phyloP scores from a whole-genome alignment of 2,888 invertebrate genomes.

The Nymphalis urticae region DNA sequence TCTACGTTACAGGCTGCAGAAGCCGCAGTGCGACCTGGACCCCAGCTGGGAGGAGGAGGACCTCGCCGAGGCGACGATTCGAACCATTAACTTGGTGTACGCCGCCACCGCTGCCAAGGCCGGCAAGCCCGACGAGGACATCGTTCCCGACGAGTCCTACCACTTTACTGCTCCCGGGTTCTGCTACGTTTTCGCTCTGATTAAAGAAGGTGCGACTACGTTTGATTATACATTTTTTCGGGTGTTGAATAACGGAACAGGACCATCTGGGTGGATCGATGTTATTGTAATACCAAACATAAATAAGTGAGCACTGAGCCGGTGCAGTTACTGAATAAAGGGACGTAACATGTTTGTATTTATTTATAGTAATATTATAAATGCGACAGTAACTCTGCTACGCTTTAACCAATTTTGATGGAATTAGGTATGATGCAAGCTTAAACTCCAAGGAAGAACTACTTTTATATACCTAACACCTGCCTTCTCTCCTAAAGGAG shows the following conservation, averaged over 20 bases:
- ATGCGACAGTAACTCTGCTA: too few species aligned
- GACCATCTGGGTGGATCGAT: too few species aligned
- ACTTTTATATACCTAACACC: too few species aligned
- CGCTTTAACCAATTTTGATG: too few species aligned
- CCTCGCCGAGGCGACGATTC: slow-evolving; percentile 82
- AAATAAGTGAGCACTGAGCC: too few species aligned
- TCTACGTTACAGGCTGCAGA: slow-evolving; percentile 76
- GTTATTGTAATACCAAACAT: too few species aligned
- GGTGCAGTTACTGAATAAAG: too few species aligned
- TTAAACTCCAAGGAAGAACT: too few species aligned
- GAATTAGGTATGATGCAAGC: too few species aligned
- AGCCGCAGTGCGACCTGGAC: slow-evolving; percentile 91
- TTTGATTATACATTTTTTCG: not conserved
- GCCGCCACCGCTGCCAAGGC: slow-evolving; percentile 70
- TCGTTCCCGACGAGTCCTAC: slow-evolving; percentile 35
- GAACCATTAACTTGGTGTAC: slow-evolving; percentile 83
- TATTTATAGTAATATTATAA: too few species aligned
- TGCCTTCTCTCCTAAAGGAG: too few species aligned
- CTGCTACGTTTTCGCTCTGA: slow-evolving; percentile 90
- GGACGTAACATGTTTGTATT: too few species aligned
- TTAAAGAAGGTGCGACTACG: slow-evolving; percentile 81
- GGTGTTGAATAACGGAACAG: not conserved
- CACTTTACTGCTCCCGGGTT: slow-evolving; percentile 88
- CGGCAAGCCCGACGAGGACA: slow-evolving; percentile 27
- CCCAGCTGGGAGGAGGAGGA: slow-evolving; percentile 88